A percentile compares a stretch with the other conserved stretches of the same genome.
These are phyloP conservation scores for Aphidius colemani DNA, from an alignment of 2,888 invertebrate species.

Conservation along the genomic window DNA sequence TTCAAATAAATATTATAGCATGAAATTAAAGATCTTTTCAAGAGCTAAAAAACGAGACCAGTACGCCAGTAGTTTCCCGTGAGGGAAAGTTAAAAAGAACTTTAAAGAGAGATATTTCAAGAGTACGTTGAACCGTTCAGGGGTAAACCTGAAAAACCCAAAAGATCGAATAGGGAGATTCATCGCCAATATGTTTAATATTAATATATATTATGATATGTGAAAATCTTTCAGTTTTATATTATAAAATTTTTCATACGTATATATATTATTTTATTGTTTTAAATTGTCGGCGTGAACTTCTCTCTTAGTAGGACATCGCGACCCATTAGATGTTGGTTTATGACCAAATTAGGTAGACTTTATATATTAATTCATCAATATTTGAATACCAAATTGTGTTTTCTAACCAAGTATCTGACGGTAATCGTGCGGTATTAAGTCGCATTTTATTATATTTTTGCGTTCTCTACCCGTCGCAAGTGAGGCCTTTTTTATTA, in stretches of 20 bases:
- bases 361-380: constrained; percentile 38
- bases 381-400: constrained; percentile 47
- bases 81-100: constrained; percentile 75
- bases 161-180: constrained; percentile 56
- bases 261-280: no score
- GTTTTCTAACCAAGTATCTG: constrained; percentile 47
- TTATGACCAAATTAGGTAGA: constrained; percentile 54
- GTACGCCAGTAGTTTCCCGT: no score
- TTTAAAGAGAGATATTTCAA: constrained; percentile 64
- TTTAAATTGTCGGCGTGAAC: no score
- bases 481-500: constrained; percentile 36
- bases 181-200: constrained; percentile 46
- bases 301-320: no score
- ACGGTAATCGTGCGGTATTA: constrained; percentile 51
- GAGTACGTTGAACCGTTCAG: constrained; percentile 62
- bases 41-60: no score
- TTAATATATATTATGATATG: constrained; percentile 45
- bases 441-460: constrained; percentile 46
- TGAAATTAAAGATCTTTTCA: no score
- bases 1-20: no score
- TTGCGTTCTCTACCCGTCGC: constrained; percentile 32
- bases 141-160: constrained; percentile 66
- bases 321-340: constrained; percentile 57
- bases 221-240: constrained; percentile 33
- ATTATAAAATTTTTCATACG: constrained; percentile 3